A percentile compares a stretch with the other conserved stretches of the same genome.
Evolutionary conservation across 2,888 invertebrate species (phyloP).

Genomic region (Griposia aprilina): DNA sequence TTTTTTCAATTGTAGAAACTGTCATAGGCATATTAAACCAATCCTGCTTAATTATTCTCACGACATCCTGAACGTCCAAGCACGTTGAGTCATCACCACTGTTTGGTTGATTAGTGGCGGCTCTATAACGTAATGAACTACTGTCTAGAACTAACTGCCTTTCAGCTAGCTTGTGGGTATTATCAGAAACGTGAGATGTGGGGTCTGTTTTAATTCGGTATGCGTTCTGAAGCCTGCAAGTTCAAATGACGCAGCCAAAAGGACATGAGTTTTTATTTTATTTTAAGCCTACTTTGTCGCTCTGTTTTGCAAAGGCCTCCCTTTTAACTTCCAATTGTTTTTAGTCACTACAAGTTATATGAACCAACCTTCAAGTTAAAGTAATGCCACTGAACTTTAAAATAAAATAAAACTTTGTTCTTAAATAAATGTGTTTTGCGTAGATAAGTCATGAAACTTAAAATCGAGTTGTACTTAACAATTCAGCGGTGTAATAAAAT

Average conservation of each 20-base stretch:
- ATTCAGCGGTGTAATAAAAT: neutral
- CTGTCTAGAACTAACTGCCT: neutral
- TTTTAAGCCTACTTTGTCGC: too few species aligned
- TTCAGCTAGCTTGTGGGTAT: neutral
- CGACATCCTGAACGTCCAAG: neutral
- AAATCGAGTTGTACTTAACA: neutral
- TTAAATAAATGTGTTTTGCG: neutral
- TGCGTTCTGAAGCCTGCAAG: neutral
- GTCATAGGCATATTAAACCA: neutral
- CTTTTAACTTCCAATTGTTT: too few species aligned
- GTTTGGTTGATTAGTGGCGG: slow-evolving; percentile 21
- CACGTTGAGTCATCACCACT: slow-evolving; percentile 8
- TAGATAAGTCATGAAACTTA: too few species aligned
- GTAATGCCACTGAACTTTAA: too few species aligned
- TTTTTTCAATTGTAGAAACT: too few species aligned
- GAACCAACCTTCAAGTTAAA: too few species aligned
- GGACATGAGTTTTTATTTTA: too few species aligned
- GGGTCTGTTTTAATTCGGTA: neutral
- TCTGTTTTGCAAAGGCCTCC: too few species aligned
- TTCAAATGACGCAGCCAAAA: neutral
- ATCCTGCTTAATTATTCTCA: slow-evolving; percentile 14
- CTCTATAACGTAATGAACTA: slow-evolving; percentile 23
- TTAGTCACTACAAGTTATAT: too few species aligned
- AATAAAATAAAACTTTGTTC: neutral
- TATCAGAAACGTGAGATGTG: neutral